Evolutionary conservation across 2,797 vertebrate species (phyloP).

Genomic region (Clamator glandarius): DNA sequence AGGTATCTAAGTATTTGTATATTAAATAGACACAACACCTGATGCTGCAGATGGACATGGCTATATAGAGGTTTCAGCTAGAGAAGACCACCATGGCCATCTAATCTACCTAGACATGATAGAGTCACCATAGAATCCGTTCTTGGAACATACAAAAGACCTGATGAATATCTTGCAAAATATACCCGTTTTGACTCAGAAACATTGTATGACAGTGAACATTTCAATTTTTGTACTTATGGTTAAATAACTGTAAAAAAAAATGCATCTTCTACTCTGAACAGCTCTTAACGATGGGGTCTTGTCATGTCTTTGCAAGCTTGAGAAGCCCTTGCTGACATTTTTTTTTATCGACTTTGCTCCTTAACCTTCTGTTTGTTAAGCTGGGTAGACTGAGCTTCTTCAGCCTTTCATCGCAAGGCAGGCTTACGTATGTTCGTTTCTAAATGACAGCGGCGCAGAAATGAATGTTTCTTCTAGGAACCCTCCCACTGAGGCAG

Average conservation of each 20-base stretch:
- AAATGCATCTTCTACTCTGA: neutral
- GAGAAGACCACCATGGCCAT: neutral
- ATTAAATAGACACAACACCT: neutral
- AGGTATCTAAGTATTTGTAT: neutral
- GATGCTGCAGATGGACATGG: neutral
- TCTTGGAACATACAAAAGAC: neutral
- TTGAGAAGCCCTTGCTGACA: neutral
- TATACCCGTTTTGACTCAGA: neutral
- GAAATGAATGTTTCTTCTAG: constrained; percentile 49
- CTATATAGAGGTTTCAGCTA: neutral
- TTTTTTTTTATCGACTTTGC: neutral
- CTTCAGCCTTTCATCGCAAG: neutral
- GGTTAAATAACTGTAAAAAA: neutral
- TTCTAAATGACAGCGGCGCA: neutral
- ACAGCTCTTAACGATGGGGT: neutral
- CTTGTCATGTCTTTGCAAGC: neutral
- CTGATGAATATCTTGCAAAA: neutral
- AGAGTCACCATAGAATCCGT: neutral
- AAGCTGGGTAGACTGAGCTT: neutral
- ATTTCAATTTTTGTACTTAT: neutral
- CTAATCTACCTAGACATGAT: neutral
- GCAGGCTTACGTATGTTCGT: neutral
- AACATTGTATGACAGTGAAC: neutral
- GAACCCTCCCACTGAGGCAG: constrained; percentile 57
- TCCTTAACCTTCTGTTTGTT: neutral